Conservation (phyloP, 2,888 invertebrate genomes). For the Cordilura impudica region DNA sequence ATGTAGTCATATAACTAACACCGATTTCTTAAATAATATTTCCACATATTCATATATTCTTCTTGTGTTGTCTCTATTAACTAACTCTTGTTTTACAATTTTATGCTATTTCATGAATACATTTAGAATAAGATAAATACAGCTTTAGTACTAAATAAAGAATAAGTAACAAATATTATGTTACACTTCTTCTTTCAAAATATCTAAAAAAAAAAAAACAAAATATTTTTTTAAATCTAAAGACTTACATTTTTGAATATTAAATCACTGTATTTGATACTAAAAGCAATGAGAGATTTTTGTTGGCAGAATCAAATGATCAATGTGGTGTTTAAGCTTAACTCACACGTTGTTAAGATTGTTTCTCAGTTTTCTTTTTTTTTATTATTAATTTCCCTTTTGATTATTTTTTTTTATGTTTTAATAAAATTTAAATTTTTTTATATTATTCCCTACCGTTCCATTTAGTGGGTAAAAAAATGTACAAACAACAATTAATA, state of each 20-base stretch:
- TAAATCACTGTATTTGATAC: neutral
- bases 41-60: too few relatives aligned
- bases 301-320: conserved; percentile 22
- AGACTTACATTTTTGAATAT: neutral
- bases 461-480: conserved; percentile 23
- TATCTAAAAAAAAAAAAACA: too few relatives aligned
- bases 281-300: neutral
- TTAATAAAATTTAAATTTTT: conserved; percentile 59
- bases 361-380: conserved; percentile 18
- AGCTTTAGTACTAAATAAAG: too few relatives aligned
- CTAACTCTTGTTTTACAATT: too few relatives aligned
- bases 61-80: too few relatives aligned
- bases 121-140: too few relatives aligned
- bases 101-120: too few relatives aligned
- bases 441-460: conserved; percentile 41
- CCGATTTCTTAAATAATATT: too few relatives aligned
- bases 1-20: too few relatives aligned
- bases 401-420: conserved; percentile 44
- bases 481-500: conserved; percentile 12
- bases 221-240: too few relatives aligned
- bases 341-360: conserved; percentile 49
- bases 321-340: conserved; percentile 44
- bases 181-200: too few relatives aligned
- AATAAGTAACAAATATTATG: too few relatives aligned
- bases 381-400: neutral